Evolutionary conservation across 2,888 invertebrate species (phyloP).

Genomic region (Gonocerus acuteangulatus): DNA sequence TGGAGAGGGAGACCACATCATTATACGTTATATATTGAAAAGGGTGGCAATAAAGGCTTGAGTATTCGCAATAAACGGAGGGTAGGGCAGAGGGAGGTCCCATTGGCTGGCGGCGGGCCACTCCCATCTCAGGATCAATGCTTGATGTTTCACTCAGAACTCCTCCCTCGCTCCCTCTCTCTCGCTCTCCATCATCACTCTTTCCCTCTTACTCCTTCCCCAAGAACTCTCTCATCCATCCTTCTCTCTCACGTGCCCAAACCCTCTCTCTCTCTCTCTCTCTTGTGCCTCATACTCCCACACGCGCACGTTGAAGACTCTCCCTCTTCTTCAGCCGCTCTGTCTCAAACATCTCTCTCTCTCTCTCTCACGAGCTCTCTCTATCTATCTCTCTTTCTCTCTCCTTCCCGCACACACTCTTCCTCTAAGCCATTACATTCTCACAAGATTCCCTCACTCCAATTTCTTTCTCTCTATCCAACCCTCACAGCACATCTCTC

Average conservation of each 20-base stretch:
- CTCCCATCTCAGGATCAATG: slow-evolving; percentile 28
- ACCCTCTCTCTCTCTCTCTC: slow-evolving; percentile 5
- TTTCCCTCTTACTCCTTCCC: slow-evolving; percentile 13
- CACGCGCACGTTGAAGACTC: neutral
- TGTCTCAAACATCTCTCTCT: too few species aligned
- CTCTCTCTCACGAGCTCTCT: too few species aligned
- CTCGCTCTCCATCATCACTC: slow-evolving; percentile 21
- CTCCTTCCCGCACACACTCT: too few species aligned
- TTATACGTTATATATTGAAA: slow-evolving; percentile 29
- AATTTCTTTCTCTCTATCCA: slow-evolving; percentile 5
- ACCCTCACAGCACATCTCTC: slow-evolving; percentile 3
- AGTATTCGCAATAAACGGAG: slow-evolving; percentile 21
- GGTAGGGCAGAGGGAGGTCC: slow-evolving; percentile 16
- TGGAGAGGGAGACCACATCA: slow-evolving; percentile 25
- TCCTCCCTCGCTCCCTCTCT: slow-evolving; percentile 14
- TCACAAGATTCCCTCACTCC: neutral
- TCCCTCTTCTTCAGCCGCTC: neutral
- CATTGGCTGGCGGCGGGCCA: slow-evolving; percentile 32
- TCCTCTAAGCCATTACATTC: too few species aligned
- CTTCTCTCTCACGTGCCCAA: slow-evolving; percentile 21
- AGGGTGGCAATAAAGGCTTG: slow-evolving; percentile 26
- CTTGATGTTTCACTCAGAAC: slow-evolving; percentile 24
- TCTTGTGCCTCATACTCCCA: neutral
- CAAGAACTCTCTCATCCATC: neutral
- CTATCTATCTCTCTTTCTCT: too few species aligned